Conservation (phyloP, 53 echinoderm and acorn worm species). For the Actinopyga echinites region DNA sequence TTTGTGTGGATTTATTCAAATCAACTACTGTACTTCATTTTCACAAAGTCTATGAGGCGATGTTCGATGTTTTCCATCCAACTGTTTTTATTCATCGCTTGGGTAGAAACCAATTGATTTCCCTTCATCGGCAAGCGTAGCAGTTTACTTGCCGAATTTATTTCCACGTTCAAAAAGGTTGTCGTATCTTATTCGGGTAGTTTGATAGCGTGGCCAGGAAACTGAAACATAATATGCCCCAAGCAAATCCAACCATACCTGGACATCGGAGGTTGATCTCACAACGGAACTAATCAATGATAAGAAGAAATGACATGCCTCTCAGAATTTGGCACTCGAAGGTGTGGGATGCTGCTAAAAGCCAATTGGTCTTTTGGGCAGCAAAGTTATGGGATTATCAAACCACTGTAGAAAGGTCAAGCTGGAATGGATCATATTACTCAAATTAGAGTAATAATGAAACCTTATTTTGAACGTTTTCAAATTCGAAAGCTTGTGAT, state of each 20-base stretch:
- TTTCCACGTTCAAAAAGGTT: not conserved
- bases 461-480: too few relatives aligned
- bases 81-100: too few relatives aligned
- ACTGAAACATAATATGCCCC: slow-evolving; percentile 17
- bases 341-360: not conserved
- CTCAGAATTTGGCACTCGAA: not conserved
- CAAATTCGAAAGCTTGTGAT: too few relatives aligned
- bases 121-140: too few relatives aligned
- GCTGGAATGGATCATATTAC: too few relatives aligned
- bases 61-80: too few relatives aligned
- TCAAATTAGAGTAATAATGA: too few relatives aligned
- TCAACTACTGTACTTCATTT: too few relatives aligned
- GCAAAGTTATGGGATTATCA: slow-evolving; percentile 23
- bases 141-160: not conserved
- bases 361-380: slow-evolving; percentile 19
- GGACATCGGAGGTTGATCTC: not conserved
- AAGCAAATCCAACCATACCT: not conserved
- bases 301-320: not conserved
- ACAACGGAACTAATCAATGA: too few relatives aligned
- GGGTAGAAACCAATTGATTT: too few relatives aligned
- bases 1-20: too few relatives aligned
- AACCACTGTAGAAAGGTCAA: slow-evolving; percentile 9
- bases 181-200: not conserved
- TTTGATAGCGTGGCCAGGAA: slow-evolving; percentile 2
- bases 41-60: too few relatives aligned